Base-by-base conservation (phyloP, 1,140 invertebrate species). In the Neodiprion virginianus region DNA sequence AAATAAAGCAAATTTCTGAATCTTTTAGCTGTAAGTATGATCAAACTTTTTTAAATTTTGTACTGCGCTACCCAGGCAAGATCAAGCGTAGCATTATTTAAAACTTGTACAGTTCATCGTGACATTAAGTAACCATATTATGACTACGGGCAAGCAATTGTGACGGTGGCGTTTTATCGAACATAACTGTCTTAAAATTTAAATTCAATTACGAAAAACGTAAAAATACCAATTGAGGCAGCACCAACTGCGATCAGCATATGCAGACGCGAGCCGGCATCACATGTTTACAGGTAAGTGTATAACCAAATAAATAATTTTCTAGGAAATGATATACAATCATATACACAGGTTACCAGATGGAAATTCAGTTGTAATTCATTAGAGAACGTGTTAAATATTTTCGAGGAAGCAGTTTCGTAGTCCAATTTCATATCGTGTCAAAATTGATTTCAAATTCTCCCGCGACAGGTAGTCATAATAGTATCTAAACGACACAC, bases 241-340 rank as follows among this genome's bases (percentile, higher is more conserved):
- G 47, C 40, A 67, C 48, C 65, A 40, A 5, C 5, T 14, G 48
- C 67, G 53, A 17, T 77, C 53, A 75, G 74, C 40, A 70, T 21
- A 21, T 73, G 48, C 73, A 75, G 67, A 72, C 74, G 23, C 71
- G 76, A 50, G 67, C 12, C 67, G 23, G 70, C 65, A 70, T 77
- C n/a, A 12, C 69, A 23, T 71, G 69, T 50, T 71, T 67, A 28
- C 72, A 77, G 73, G 76, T 77, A 77, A 50, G 11, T 11, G 47
- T 69, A 14, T 28, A 28, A 21, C 5, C 68, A 21, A 14, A 61
- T 14, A 0, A 8, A 17, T 8, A 8, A 8, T 40, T 4, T 40
- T 40, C 2, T 40, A 40, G 28, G 5, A 40, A 40, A 40, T 40
- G 2, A 40, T 40, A 40, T 40, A 40, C 28, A 40, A 40, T 2